Base-by-base conservation (phyloP, 2,888 invertebrate species). In the Eupithecia subfuscata region DNA sequence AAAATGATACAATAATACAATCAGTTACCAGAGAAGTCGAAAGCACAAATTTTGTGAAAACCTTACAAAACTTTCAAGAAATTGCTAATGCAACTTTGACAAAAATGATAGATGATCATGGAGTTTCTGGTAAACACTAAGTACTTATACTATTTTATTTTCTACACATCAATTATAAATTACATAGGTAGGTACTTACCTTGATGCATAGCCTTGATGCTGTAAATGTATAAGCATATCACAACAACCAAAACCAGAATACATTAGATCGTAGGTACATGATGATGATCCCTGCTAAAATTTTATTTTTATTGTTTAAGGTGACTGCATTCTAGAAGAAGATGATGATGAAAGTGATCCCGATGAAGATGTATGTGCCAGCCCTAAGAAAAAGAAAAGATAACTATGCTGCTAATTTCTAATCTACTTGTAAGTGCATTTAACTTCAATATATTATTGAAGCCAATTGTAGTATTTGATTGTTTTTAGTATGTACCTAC, bases 1-100 rank as follows among this genome's bases (percentile, higher is more conserved):
- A 89, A 75, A 87, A 89, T 76, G 84, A 88, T 69, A 83, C 86
- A 82, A 69, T 86, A 70, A 75, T 90, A 14, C 83, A 90, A 52
- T 83, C 83, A 37, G 40, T 91, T 25, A 78, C 78, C 37, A 87
- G 84, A 80, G 80, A 88, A 77, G 82, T 88, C n/a, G 80, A 84
- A 78, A 18, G 7, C 22, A 73, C 52, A n/a, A 75, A 68, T 63
- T 76, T 83, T 89, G 81, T 88, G 9, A 84, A 87, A 77, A 85
- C 90, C 1, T 78, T 94, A 68, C 87, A 91, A 84, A 87, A 86
- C 52, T 93, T 94, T 84, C 90, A 90, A 78, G 77, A 83, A 75
- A 75, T 81, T 75, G 88, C 89, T 8, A 94, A 94, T 84, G 82
- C 82, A 56, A 80, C 84, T 68, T 73, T 94, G 64, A 90, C 93